Evolutionary conservation across 2,113 vertebrate species (phyloP).

Genomic region (Cyphomyrus discorhynchus): DNA sequence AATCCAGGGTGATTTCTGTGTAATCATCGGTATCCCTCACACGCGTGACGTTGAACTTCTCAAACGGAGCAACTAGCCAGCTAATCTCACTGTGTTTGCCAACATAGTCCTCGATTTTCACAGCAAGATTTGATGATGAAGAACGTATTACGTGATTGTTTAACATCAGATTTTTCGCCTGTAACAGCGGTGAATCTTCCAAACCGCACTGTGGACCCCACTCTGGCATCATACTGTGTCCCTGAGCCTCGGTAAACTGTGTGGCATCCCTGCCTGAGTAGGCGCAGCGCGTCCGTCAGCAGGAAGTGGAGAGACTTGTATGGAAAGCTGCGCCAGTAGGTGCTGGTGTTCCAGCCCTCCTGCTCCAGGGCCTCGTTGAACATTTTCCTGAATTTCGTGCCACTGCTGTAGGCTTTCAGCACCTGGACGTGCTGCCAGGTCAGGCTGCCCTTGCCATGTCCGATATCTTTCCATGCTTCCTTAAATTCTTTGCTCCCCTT

Average conservation of each 20-base stretch:
- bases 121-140: conserved; percentile 50
- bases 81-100: not conserved
- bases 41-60: conserved; percentile 40
- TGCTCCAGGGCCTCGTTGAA: not conserved
- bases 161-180: accelerated
- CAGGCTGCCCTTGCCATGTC: not conserved
- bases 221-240: accelerated
- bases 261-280: not conserved
- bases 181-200: conserved; percentile 30
- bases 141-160: accelerated
- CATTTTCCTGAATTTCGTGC: not conserved
- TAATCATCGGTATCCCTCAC: accelerated
- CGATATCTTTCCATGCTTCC: not conserved
- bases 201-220: conserved; percentile 37
- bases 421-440: not conserved
- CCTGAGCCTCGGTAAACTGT: not conserved
- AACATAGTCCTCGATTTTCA: conserved; percentile 21
- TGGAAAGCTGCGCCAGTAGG: not conserved
- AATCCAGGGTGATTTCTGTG: conserved; percentile 35
- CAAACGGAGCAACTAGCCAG: conserved; percentile 48
- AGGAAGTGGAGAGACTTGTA: conserved; percentile 25
- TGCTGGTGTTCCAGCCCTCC: not conserved
- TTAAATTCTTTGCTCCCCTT: not conserved
- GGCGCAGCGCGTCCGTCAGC: not conserved
- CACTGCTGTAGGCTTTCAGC: not conserved